These are phyloP conservation scores for Nebria salina DNA, from an alignment of 2,888 invertebrate species.

Conservation along the genomic window DNA sequence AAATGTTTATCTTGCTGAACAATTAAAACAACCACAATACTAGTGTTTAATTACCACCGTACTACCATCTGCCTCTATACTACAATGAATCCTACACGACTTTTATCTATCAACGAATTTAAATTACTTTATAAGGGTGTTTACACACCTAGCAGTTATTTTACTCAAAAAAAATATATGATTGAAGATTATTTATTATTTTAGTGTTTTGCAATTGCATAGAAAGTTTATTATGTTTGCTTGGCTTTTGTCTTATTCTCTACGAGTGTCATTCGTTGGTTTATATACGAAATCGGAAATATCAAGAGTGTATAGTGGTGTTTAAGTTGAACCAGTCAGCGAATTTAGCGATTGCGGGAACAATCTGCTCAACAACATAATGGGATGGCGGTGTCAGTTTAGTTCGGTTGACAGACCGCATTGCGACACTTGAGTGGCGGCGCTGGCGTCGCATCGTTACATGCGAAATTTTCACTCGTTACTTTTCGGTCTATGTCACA, in stretches of 20 bases:
- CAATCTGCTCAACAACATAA: conserved; percentile 5
- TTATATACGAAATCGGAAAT: background rate
- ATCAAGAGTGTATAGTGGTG: background rate
- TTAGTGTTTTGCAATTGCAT: background rate
- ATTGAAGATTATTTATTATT: background rate
- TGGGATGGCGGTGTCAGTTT: conserved; percentile 10
- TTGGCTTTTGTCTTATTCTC: background rate
- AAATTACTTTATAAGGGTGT: background rate
- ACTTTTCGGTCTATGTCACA: background rate
- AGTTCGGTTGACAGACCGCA: conserved; percentile 36
- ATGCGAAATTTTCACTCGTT: conserved; percentile 14
- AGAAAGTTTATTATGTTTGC: background rate
- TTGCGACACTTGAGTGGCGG: conserved; percentile 31
- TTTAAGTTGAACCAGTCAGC: conserved; percentile 25
- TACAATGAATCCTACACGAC: background rate
- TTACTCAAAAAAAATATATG: background rate
- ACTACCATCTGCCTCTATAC: background rate
- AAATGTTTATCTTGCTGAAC: background rate
- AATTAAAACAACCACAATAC: background rate
- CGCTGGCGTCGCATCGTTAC: conserved; percentile 20
- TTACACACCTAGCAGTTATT: background rate
- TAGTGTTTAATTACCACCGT: background rate
- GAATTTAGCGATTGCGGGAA: conserved; percentile 23
- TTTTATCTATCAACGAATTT: background rate
- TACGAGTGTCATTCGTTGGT: background rate